These are phyloP conservation scores for Accipiter cooperii DNA, from an alignment of 2,113 vertebrate species.

Conservation along the genomic window DNA sequence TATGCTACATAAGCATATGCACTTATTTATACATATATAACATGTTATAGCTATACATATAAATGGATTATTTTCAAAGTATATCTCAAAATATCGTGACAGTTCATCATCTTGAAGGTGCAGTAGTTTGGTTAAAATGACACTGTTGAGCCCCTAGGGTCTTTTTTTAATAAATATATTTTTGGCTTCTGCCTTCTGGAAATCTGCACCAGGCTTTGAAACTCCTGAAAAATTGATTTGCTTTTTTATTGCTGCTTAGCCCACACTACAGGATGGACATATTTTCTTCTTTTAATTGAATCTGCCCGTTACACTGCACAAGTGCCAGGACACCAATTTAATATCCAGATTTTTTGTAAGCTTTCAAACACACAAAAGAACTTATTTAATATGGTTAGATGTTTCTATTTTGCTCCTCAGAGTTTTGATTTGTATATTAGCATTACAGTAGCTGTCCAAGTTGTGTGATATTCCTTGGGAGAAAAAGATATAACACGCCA, in stretches of 20 bases:
- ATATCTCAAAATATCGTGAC: not conserved
- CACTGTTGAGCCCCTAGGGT: constrained; percentile 1
- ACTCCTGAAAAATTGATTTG: constrained; percentile 52
- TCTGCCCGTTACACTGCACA: constrained; percentile 21
- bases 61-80: constrained; percentile 33
- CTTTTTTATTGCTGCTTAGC: constrained; percentile 58
- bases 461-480: constrained; percentile 46
- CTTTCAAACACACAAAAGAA: not conserved
- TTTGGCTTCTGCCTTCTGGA: constrained; percentile 55
- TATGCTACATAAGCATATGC: not conserved
- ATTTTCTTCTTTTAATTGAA: constrained; percentile 43
- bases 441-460: constrained; percentile 25
- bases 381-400: constrained; percentile 22
- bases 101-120: not conserved
- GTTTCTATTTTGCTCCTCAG: constrained; percentile 41
- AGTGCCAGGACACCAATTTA: constrained; percentile 30
- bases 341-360: constrained; percentile 8
- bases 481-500: not conserved
- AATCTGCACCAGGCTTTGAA: constrained; percentile 21
- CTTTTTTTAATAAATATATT: constrained; percentile 41
- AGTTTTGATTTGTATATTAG: constrained; percentile 56
- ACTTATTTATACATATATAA: not conserved
- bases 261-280: not conserved
- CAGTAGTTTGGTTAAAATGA: constrained; percentile 14
- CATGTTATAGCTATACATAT: not conserved